Evolutionary conservation across 2,888 invertebrate genomes (phyloP).

Genomic region (Chrysopilus asiliformis): DNA sequence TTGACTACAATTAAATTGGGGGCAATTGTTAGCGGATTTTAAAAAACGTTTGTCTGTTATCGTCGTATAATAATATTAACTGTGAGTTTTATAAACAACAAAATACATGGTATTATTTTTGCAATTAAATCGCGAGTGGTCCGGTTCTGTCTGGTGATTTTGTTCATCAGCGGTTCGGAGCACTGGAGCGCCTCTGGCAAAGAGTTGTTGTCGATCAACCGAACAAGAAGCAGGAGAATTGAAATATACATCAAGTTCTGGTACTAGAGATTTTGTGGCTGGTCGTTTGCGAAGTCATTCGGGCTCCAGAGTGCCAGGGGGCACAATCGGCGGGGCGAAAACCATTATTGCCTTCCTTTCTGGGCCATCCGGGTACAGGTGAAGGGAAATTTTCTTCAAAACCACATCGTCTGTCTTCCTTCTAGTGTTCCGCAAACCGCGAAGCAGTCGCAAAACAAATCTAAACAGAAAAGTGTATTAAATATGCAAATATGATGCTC

Average conservation of each 20-base stretch:
- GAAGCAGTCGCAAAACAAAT: slow-evolving; percentile 77
- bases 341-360: slow-evolving; percentile 64
- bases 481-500: too few relatives aligned
- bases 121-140: slow-evolving; percentile 87
- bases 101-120: too few relatives aligned
- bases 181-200: slow-evolving; percentile 70
- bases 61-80: too few relatives aligned
- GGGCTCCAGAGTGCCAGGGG: slow-evolving; percentile 47
- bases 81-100: too few relatives aligned
- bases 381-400: slow-evolving; percentile 65
- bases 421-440: slow-evolving; percentile 77
- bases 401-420: slow-evolving; percentile 77
- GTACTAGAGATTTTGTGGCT: slow-evolving; percentile 42
- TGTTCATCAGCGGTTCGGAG: slow-evolving; percentile 70
- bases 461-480: too few relatives aligned
- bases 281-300: slow-evolving; percentile 55
- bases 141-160: slow-evolving; percentile 77
- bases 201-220: slow-evolving; percentile 75
- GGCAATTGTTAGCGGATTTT: too few relatives aligned
- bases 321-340: slow-evolving; percentile 67
- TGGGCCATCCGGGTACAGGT: slow-evolving; percentile 59
- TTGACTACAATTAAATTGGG: too few relatives aligned
- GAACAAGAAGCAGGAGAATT: slow-evolving; percentile 76
- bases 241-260: slow-evolving; percentile 89
- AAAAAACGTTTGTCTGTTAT: too few relatives aligned